Evolutionary conservation across 2,888 invertebrate genomes (phyloP).

Genomic region (Ethmia dodecea): DNA sequence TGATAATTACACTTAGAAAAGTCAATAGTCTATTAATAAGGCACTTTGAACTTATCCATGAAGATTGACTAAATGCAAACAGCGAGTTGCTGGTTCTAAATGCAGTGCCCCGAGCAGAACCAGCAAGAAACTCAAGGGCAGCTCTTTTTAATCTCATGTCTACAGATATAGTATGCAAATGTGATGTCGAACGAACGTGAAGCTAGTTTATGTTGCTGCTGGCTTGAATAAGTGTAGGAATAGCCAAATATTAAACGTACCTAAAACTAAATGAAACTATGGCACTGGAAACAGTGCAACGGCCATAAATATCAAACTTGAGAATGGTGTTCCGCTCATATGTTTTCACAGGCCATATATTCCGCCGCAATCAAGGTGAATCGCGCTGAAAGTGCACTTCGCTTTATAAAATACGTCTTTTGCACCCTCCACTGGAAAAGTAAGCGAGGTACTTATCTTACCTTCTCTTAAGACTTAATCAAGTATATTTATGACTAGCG

Average conservation of each 20-base stretch:
- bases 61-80: no score
- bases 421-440: neutral
- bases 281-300: neutral
- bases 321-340: slow-evolving; percentile 3
- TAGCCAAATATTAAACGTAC: neutral
- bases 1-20: no score
- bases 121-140: neutral
- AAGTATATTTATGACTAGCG: neutral
- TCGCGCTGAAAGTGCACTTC: neutral
- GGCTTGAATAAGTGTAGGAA: neutral
- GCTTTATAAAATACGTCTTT: neutral
- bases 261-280: neutral
- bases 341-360: slow-evolving; percentile 16
- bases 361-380: slow-evolving; percentile 11
- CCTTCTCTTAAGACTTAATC: neutral
- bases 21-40: no score
- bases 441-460: neutral
- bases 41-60: no score
- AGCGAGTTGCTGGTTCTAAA: neutral
- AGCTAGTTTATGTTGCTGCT: neutral
- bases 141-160: neutral
- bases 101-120: neutral
- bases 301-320: neutral
- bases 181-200: no score
- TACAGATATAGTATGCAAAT: neutral